Base-by-base conservation (phyloP, 2,797 vertebrate genomes). In the Hephaestus fuliginosus region DNA sequence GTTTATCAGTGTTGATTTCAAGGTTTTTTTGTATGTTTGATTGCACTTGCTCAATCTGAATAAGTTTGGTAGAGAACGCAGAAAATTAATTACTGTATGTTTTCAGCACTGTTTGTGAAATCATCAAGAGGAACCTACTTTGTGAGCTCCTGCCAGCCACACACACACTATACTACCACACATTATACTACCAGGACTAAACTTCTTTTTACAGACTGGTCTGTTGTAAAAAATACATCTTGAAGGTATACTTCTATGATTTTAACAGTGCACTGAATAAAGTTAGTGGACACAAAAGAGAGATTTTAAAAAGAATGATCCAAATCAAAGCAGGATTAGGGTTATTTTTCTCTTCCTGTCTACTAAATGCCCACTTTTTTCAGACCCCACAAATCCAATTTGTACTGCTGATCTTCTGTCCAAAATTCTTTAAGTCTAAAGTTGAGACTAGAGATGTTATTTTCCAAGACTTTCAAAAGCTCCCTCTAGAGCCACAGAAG, bases 361-460 rank as follows among this genome's bases (percentile, higher is more conserved):
- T 55, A 13, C 14, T 1, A 11, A 48, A 46, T 74, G 20, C 30
- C 30, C 5, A 18, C 7, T 48, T 55, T 28, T 56, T 64, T 48
- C 13, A 64, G 36, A 62, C 48, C 28, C n/a, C 33, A 48, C 13
- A 57, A 56, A 65, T 65, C n/a, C 8, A 65, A 56, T 65, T 46
- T 48, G 28, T 53, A 62, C 52, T 41, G 46, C 57, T 43, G 22
- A 15, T 28, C 22, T 55, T 56, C 51, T 43, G 22, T 44, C 18
- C 7, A 58, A 70, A n/a, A 46, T 6, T 25, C 10, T 2, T 25
- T 25, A 17, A 67, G 36, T 46, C 58, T 62, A 9, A 17, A 22
- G 20, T 66, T 15, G 17, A 57, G 68, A 55, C 63, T 28, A 60
- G 55, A 62, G 43, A 46, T 39, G 46, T 81, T 44, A 28, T 57